Conservation (phyloP, 2,113 vertebrate species). For the Heterotilapia buettikoferi region DNA sequence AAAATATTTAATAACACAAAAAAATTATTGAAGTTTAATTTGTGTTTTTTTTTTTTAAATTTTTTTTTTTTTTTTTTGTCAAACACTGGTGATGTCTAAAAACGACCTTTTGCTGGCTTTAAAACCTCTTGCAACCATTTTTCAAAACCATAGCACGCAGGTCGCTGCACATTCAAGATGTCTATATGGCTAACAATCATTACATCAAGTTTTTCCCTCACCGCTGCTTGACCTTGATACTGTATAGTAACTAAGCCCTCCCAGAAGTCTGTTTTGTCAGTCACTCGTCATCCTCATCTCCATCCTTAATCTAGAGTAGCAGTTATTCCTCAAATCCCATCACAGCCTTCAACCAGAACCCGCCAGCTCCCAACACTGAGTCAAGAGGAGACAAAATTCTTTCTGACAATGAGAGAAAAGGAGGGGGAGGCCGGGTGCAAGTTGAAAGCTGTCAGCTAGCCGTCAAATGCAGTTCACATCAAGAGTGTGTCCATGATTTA, state of each 20-base stretch:
- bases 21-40: neutral
- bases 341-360: constrained; percentile 42
- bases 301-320: constrained; percentile 61
- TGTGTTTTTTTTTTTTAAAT: neutral
- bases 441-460: constrained; percentile 44
- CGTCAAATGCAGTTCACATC: constrained; percentile 22
- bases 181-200: neutral
- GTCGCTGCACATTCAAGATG: neutral
- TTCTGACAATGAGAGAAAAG: constrained; percentile 53
- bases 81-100: neutral
- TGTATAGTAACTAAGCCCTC: constrained; percentile 28
- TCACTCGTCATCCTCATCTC: constrained; percentile 51
- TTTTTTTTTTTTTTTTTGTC: neutral
- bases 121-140: neutral
- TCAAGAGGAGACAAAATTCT: constrained; percentile 40
- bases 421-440: neutral
- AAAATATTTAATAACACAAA: constrained; percentile 4
- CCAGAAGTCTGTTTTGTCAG: constrained; percentile 58
- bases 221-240: constrained; percentile 47
- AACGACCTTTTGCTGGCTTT: neutral
- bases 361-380: constrained; percentile 30
- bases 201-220: neutral
- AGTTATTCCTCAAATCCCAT: constrained; percentile 62
- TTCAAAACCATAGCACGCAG: neutral
- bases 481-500: neutral